Evolutionary conservation across 2,113 vertebrate species (phyloP).

Genomic region (Speoplatyrhinus poulsoni): DNA sequence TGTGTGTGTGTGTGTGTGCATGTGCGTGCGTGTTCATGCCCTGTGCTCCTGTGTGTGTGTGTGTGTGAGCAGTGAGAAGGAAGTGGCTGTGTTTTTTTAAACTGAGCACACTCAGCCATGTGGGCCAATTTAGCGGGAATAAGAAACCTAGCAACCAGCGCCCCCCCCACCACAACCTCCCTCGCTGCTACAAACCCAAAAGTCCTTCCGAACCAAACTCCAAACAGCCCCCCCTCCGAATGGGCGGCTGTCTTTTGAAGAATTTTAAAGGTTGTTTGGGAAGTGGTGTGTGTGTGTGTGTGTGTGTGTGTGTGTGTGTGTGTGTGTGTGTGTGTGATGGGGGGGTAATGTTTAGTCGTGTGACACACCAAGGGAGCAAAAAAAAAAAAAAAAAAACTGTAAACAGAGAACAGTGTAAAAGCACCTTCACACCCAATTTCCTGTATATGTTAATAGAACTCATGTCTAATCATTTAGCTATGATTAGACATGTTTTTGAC

Average conservation of each 20-base stretch:
- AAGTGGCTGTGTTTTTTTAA: constrained; percentile 85
- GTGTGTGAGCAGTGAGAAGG: constrained; percentile 73
- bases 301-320: not conserved
- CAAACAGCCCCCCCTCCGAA: constrained; percentile 29
- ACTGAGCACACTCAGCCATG: constrained; percentile 76
- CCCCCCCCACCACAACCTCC: not conserved
- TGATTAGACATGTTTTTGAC: too few species aligned
- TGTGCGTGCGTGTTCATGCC: not conserved
- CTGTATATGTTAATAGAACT: too few species aligned
- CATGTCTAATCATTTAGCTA: too few species aligned
- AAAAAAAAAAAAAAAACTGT: too few species aligned
- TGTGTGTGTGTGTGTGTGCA: not conserved
- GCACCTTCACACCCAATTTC: too few species aligned
- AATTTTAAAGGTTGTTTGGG: constrained; percentile 53
- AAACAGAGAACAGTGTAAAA: too few species aligned
- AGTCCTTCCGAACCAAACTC: not conserved
- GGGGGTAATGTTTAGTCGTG: too few species aligned
- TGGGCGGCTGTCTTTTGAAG: constrained; percentile 67
- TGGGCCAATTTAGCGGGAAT: constrained; percentile 74
- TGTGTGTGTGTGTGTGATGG: not conserved
- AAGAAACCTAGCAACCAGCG: constrained; percentile 33
- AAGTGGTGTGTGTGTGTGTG: constrained; percentile 22
- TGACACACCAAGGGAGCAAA: too few species aligned
- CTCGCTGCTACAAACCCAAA: not conserved
- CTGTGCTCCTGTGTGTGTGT: not conserved